A percentile compares a stretch with the other conserved stretches of the same genome.
These are phyloP conservation scores for Varanus komodoensis DNA, from an alignment of 2,113 vertebrate genomes.

Conservation along the genomic window DNA sequence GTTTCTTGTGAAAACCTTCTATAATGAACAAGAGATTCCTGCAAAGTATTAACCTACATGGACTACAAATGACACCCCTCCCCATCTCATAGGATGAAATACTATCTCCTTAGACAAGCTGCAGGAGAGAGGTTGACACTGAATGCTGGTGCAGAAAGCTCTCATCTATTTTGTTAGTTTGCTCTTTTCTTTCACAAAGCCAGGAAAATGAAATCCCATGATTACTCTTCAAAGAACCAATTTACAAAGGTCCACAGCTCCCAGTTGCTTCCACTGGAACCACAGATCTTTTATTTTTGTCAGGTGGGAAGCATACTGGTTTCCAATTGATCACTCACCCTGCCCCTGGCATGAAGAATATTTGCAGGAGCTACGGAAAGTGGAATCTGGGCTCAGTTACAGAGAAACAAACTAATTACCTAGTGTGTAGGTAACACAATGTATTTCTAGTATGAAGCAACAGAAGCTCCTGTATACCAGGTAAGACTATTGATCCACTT, in stretches of 20 bases:
- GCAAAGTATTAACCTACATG: background rate
- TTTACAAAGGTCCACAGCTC: background rate
- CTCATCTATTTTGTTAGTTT: background rate
- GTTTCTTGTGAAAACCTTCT: slow-evolving; percentile 1
- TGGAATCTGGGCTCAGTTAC: background rate
- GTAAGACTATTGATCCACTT: background rate
- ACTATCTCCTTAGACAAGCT: background rate
- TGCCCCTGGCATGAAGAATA: background rate
- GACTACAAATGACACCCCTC: background rate
- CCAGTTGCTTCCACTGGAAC: background rate
- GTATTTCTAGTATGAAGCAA: background rate
- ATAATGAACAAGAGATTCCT: slow-evolving; percentile 11
- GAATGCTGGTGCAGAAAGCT: background rate
- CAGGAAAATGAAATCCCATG: slow-evolving; percentile 7
- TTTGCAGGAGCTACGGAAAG: background rate
- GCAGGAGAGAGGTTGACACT: background rate
- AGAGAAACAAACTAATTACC: no score
- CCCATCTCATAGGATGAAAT: background rate
- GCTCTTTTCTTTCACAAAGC: background rate
- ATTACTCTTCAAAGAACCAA: slow-evolving; percentile 9
- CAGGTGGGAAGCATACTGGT: background rate
- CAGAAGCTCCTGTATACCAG: background rate
- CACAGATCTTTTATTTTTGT: background rate
- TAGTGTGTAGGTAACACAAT: background rate
- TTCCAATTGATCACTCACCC: background rate